Evolutionary conservation across 2,113 vertebrate genomes (phyloP).

Genomic region (Hiodon tergisus): DNA sequence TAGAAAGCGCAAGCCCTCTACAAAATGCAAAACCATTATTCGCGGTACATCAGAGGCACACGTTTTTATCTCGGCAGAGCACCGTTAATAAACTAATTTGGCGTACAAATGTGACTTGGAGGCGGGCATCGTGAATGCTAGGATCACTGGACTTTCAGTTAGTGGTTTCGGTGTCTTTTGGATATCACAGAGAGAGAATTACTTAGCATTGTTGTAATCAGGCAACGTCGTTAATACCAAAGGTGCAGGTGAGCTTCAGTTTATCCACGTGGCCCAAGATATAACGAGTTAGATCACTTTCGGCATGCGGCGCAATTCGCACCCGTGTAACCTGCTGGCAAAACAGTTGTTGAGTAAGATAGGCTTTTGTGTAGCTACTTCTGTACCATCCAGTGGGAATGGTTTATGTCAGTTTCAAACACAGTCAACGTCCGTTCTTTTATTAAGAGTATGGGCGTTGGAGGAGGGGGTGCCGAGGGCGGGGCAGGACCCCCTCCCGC

Average conservation of each 20-base stretch:
- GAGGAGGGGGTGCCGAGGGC: too few species aligned
- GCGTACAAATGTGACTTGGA: background rate
- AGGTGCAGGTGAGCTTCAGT: constrained; percentile 3
- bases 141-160: background rate
- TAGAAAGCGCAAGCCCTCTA: background rate
- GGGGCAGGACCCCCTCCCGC: too few species aligned
- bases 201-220: background rate
- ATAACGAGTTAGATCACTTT: background rate
- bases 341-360: too few species aligned
- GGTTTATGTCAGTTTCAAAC: background rate
- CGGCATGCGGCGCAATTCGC: background rate
- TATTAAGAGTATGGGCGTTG: too few species aligned
- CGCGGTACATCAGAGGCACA: background rate
- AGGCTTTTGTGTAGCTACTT: too few species aligned
- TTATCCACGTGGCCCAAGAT: constrained; percentile 1
- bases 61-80: too few species aligned
- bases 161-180: background rate
- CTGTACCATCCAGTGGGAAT: background rate
- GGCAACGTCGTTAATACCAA: constrained; percentile 4
- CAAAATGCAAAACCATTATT: background rate
- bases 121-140: background rate
- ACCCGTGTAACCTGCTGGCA: too few species aligned
- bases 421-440: background rate
- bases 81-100: background rate
- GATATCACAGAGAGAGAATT: background rate